Base-by-base conservation (phyloP, 1,140 invertebrate genomes). In the Anthonomus grandis region DNA sequence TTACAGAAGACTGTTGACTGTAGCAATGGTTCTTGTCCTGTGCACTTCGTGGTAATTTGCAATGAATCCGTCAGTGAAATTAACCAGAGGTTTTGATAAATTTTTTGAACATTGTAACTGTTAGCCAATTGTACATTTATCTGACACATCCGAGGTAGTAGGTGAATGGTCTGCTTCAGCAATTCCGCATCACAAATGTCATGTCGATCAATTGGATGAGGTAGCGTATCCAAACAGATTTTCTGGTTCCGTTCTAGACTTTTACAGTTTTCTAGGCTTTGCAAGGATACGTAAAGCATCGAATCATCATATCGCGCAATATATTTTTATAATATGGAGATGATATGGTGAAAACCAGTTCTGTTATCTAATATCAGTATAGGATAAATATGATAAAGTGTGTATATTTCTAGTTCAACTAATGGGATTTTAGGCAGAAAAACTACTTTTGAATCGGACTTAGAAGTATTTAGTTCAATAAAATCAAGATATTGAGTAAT, bases 171-270 rank as follows among this genome's bases (percentile, higher is more conserved):
- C 13, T 13, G 42, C 22, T 18, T 4, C 13, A 45, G 42, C 4
- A 45, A 13, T 13, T 45, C 15, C 4, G 18, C 42, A 19, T 45
- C 42, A 45, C 42, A 45, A 4, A 45, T 45, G 4, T 15, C 42
- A 10, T 45, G 15, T 6, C 42, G 17, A 18, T 45, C 42, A 24
- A 45, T 45, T 21, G 42, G 42, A 45, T 45, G 17, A 4, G 42
- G n/a, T n/a, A n/a, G n/a, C n/a, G n/a, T n/a, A n/a, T n/a, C n/a
- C n/a, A n/a, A n/a, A n/a, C n/a, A n/a, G 23, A 24, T 45, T 21
- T 45, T 45, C 42, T 12, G n/a, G n/a, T n/a, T 4, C 17, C n/a
- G 4, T n/a, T 38, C 36, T n/a, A 38, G 17, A 38, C 12, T 4
- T 38, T 38, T 38, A 13, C 36, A 38, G n/a, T 3, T 5, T 5